These are phyloP conservation scores for Ranitomeya variabilis DNA, from an alignment of 2,113 vertebrate genomes.

Conservation along the genomic window DNA sequence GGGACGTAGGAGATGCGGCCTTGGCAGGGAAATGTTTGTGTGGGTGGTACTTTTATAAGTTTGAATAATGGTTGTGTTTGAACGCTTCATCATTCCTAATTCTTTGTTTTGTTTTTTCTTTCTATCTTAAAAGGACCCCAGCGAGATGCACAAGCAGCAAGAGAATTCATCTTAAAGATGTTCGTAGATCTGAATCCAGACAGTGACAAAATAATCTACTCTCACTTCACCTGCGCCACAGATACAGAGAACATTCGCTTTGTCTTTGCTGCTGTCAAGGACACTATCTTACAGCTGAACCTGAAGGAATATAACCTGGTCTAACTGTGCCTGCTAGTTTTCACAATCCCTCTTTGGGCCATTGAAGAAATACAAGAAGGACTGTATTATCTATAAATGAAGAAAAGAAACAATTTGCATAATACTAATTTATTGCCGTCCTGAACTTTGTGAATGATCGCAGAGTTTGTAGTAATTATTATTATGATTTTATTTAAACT, in stretches of 20 bases:
- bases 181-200: constrained; percentile 96
- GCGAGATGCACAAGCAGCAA: constrained; percentile 86
- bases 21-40: no score
- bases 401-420: constrained; percentile 75
- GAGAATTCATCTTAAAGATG: constrained; percentile 97
- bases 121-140: constrained; percentile 76
- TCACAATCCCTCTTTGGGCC: constrained; percentile 62
- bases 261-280: constrained; percentile 95
- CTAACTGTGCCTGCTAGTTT: constrained; percentile 68
- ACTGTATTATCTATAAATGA: constrained; percentile 80
- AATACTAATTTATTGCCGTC: constrained; percentile 93
- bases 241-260: constrained; percentile 96
- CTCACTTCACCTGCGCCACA: constrained; percentile 96
- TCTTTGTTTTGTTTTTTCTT: neutral
- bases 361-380: constrained; percentile 72
- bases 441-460: constrained; percentile 76
- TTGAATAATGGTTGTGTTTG: neutral
- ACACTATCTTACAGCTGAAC: constrained; percentile 93
- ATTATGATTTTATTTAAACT: constrained; percentile 88
- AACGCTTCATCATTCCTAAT: neutral
- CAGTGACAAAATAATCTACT: constrained; percentile 96
- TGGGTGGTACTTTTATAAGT: neutral
- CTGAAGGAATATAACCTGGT: constrained; percentile 97
- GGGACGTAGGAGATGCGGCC: no score
- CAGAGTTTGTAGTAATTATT: constrained; percentile 84